Conservation (phyloP, 2,113 vertebrate genomes). For the Hypocryptadius cinnamomeus region DNA sequence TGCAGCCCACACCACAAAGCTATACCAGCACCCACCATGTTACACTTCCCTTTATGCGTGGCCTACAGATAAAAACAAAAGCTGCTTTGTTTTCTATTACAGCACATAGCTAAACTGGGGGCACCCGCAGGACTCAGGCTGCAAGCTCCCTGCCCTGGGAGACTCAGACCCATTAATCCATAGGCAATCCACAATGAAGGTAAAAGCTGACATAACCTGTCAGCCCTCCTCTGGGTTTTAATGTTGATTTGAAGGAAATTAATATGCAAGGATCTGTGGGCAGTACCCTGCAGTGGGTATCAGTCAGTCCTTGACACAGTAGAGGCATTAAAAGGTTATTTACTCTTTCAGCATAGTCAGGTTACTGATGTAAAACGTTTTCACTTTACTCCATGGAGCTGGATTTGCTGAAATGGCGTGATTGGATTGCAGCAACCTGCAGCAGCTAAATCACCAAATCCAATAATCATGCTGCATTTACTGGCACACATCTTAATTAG, state of each 20-base stretch:
- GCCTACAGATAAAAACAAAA: not conserved
- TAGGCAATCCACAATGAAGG: not conserved
- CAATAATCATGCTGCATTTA: conserved; percentile 81
- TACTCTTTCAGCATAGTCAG: not conserved
- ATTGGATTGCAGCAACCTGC: conserved; percentile 70
- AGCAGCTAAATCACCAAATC: conserved; percentile 83
- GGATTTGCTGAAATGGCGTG: conserved; percentile 60
- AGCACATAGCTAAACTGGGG: not conserved
- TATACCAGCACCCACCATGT: not conserved
- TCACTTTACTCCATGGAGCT: not conserved
- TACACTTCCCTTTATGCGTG: not conserved
- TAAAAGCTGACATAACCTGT: not conserved
- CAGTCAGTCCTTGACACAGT: not conserved
- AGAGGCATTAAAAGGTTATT: not conserved
- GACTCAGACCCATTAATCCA: not conserved
- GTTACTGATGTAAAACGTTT: not conserved
- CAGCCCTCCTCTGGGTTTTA: not conserved
- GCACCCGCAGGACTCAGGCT: not conserved
- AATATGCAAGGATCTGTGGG: not conserved
- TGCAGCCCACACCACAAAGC: not conserved
- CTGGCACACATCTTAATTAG: conserved; percentile 91
- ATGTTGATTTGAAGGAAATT: not conserved
- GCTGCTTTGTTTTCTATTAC: not conserved
- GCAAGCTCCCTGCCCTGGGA: not conserved
- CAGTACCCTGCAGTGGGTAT: not conserved